Conservation (phyloP, 2,113 vertebrate genomes). For the Leucopternis melanops region DNA sequence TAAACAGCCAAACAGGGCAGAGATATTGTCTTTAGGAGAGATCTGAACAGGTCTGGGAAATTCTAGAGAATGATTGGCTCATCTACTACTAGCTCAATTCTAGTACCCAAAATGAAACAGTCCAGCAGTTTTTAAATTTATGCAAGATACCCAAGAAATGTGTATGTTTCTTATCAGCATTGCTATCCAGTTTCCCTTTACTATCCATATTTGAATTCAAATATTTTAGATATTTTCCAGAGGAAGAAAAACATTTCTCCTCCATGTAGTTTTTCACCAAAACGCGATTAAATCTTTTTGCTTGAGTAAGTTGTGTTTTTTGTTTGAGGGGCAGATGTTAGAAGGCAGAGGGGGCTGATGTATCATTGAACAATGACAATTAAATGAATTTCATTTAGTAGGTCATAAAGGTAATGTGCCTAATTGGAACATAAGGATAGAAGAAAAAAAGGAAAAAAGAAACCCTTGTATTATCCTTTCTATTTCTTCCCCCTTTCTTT, state of each 20-base stretch:
- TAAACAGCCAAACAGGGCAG: neutral
- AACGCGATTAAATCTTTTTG: neutral
- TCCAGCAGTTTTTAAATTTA: neutral
- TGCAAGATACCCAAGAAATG: neutral
- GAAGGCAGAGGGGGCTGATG: neutral
- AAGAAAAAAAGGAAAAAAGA: neutral
- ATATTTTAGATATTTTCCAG: neutral
- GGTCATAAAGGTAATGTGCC: constrained; percentile 7
- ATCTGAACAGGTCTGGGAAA: neutral
- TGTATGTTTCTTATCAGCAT: neutral
- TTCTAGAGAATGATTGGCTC: neutral
- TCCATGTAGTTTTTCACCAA: neutral
- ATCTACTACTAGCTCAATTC: neutral
- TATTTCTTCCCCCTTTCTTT: neutral
- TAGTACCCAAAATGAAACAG: neutral
- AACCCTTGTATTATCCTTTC: neutral
- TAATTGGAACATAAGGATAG: constrained; percentile 17
- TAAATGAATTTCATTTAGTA: constrained; percentile 17
- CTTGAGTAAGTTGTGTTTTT: neutral
- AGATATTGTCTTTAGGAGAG: neutral
- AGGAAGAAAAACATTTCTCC: neutral
- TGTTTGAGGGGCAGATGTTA: neutral
- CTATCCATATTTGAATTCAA: neutral
- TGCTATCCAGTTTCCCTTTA: neutral
- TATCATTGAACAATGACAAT: constrained; percentile 27